A percentile compares a stretch with the other conserved stretches of the same genome.
Evolutionary conservation across 2,113 vertebrate species (phyloP).

Genomic region (Odocoileus hemionus): DNA sequence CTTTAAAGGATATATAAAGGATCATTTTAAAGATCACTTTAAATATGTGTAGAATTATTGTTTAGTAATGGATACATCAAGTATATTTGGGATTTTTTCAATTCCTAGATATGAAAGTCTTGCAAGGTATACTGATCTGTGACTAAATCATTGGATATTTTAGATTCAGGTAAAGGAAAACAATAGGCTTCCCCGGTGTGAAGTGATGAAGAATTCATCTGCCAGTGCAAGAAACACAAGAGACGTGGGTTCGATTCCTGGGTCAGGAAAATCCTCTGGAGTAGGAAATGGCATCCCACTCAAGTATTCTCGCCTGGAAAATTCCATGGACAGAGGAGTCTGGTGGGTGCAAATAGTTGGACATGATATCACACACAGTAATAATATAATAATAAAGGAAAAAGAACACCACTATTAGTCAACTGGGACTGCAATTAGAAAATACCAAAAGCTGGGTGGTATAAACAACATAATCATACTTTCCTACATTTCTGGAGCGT

Average conservation of each 20-base stretch:
- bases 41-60: background rate
- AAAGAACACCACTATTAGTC: background rate
- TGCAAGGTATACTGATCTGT: background rate
- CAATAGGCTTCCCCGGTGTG: background rate
- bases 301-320: background rate
- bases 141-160: background rate
- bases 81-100: background rate
- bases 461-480: background rate
- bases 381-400: background rate
- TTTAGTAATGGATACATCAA: background rate
- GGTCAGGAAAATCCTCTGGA: background rate
- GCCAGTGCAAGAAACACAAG: background rate
- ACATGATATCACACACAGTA: background rate
- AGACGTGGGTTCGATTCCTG: background rate
- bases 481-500: background rate
- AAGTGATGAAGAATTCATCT: background rate
- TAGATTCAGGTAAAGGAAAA: background rate
- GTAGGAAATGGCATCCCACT: background rate
- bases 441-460: background rate
- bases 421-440: fast-evolving
- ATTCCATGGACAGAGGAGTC: background rate
- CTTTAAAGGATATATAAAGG: background rate
- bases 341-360: fast-evolving
- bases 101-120: background rate
- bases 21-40: background rate